These are phyloP conservation scores for Epsilonema sp. DNA, from an alignment of 2,888 invertebrate species.

Conservation along the genomic window DNA sequence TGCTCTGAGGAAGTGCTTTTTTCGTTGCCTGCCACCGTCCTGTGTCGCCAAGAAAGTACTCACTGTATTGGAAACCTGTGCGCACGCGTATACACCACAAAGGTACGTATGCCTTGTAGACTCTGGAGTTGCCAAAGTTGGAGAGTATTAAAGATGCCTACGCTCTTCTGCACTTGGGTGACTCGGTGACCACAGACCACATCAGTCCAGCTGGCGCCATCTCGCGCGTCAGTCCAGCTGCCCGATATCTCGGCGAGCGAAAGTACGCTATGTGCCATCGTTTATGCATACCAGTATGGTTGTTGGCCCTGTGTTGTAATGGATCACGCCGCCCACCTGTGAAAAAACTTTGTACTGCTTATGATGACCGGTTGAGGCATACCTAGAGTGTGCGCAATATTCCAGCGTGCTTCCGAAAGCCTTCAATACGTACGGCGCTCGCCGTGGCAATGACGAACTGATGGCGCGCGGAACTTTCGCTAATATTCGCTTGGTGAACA, in stretches of 20 bases:
- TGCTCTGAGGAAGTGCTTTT: too few species aligned
- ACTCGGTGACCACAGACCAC: too few species aligned
- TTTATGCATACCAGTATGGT: not conserved
- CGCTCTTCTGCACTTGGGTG: slow-evolving; percentile 66
- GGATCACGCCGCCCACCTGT: not conserved
- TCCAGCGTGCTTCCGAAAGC: slow-evolving; percentile 62
- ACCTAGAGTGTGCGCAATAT: too few species aligned
- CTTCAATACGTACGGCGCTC: slow-evolving; percentile 92
- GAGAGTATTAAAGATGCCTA: slow-evolving; percentile 49
- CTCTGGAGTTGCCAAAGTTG: slow-evolving; percentile 41
- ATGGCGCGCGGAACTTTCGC: slow-evolving; percentile 97
- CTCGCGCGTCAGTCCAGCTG: slow-evolving; percentile 78
- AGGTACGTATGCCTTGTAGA: too few species aligned
- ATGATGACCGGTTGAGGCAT: too few species aligned
- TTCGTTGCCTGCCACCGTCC: too few species aligned
- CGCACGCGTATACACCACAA: too few species aligned
- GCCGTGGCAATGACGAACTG: slow-evolving; percentile 87
- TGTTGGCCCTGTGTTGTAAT: not conserved
- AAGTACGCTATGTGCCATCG: slow-evolving; percentile 46
- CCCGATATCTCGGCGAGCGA: slow-evolving; percentile 48
- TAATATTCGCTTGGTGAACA: slow-evolving; percentile 83
- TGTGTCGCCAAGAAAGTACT: too few species aligned
- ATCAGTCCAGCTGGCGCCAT: slow-evolving; percentile 97
- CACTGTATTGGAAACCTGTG: too few species aligned
- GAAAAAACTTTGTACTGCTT: not conserved